Conservation (phyloP, 92 coral and sea anemone genomes). For the Epizoanthus rinbou region DNA sequence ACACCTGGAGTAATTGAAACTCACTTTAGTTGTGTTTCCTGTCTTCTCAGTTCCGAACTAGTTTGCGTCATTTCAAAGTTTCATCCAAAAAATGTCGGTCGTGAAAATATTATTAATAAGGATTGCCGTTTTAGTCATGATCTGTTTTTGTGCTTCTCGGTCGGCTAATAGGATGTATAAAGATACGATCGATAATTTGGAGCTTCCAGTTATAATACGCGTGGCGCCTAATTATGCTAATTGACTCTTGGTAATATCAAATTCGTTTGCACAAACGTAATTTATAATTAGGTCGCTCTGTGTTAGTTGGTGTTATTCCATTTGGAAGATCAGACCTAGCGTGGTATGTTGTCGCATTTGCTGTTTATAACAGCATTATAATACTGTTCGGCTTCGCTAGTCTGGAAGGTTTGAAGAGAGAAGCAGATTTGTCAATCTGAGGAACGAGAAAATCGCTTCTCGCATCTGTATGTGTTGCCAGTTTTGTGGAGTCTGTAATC, state of each 20-base stretch:
- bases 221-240: slow-evolving; percentile 34
- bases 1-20: slow-evolving; percentile 28
- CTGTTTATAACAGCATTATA: slow-evolving; percentile 11
- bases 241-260: slow-evolving; percentile 39
- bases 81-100: background rate
- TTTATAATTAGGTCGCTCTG: slow-evolving; percentile 20
- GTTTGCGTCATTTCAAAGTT: background rate
- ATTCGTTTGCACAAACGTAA: slow-evolving; percentile 43
- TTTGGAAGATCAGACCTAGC: background rate
- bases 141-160: background rate
- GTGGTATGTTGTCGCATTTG: slow-evolving; percentile 25
- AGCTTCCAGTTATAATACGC: background rate
- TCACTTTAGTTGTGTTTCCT: background rate
- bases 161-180: background rate
- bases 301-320: too few species aligned
- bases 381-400: background rate
- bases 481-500: slow-evolving; percentile 8
- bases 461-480: slow-evolving; percentile 6
- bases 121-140: background rate
- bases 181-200: background rate
- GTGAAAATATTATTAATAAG: background rate
- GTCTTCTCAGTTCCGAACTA: background rate
- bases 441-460: background rate
- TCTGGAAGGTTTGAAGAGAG: background rate
- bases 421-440: slow-evolving; percentile 3